phyloP scores from a whole-genome alignment of 1,140 invertebrate species.

The Scaptomyza pallida region DNA sequence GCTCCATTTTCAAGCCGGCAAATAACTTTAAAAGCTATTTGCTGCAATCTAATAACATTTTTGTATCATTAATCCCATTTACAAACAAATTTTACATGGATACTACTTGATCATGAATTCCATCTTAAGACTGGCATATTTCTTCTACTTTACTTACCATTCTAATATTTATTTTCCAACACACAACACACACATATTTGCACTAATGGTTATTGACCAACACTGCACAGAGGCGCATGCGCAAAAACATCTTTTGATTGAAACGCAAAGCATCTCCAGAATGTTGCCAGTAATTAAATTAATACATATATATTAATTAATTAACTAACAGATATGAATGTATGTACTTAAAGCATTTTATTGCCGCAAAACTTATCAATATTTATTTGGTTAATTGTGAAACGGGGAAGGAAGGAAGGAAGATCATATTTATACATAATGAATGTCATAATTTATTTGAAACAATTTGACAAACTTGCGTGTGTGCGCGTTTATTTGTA shows the following conservation, averaged over 20 bases:
- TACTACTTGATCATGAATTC: slow-evolving; percentile 2
- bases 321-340: slow-evolving; percentile 45
- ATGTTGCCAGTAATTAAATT: slow-evolving; percentile 68
- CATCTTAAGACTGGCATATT: neutral
- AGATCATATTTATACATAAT: slow-evolving; percentile 36
- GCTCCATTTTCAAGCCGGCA: slow-evolving; percentile 8
- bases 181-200: no score
- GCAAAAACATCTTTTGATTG: slow-evolving; percentile 30
- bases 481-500: slow-evolving; percentile 58
- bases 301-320: slow-evolving; percentile 39
- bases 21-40: slow-evolving; percentile 48
- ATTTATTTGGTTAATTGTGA: slow-evolving; percentile 34
- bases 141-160: neutral
- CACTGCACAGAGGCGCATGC: slow-evolving; percentile 28
- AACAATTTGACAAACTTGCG: slow-evolving; percentile 65
- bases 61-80: neutral
- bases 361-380: slow-evolving; percentile 39
- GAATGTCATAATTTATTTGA: slow-evolving; percentile 63
- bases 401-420: no score
- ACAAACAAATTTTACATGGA: neutral
- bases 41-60: slow-evolving; percentile 4
- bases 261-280: slow-evolving; percentile 55
- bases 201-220: slow-evolving; percentile 9
- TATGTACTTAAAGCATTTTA: slow-evolving; percentile 76
- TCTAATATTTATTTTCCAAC: neutral